Conservation (phyloP, 1,140 invertebrate species). For the Formica selysi region DNA sequence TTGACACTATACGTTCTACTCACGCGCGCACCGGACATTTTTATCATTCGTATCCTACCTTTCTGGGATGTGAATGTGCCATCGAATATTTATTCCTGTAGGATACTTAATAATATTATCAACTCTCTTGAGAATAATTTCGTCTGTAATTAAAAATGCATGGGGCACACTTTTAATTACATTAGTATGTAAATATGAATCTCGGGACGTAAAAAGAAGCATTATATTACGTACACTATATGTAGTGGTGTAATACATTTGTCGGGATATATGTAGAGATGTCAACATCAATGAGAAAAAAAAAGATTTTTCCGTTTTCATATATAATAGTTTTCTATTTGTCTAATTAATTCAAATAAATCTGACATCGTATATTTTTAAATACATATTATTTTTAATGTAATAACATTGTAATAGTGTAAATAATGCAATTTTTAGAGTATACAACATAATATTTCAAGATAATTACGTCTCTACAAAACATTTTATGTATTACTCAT, state of each 20-base stretch:
- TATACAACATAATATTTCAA: constrained; percentile 3
- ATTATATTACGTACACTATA: neutral
- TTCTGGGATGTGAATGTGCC: neutral
- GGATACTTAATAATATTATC: neutral
- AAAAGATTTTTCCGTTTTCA: neutral
- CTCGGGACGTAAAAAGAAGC: neutral
- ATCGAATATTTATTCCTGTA: too few relatives aligned
- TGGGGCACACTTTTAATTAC: neutral
- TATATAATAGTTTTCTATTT: neutral
- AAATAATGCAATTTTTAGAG: neutral
- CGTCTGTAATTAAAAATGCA: neutral
- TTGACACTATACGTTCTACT: constrained; percentile 11
- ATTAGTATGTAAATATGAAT: neutral
- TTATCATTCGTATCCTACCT: constrained; percentile 3
- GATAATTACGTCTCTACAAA: constrained; percentile 1
- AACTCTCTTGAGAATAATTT: neutral
- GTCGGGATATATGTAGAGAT: neutral
- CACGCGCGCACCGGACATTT: neutral
- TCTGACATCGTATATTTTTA: neutral
- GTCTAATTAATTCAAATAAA: neutral
- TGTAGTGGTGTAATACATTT: neutral
- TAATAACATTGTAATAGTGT: neutral
- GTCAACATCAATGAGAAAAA: neutral
- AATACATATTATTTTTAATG: constrained; percentile 12
- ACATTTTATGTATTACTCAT: neutral